Evolutionary conservation across 2,113 vertebrate species (phyloP).

Genomic region (Maylandia zebra): DNA sequence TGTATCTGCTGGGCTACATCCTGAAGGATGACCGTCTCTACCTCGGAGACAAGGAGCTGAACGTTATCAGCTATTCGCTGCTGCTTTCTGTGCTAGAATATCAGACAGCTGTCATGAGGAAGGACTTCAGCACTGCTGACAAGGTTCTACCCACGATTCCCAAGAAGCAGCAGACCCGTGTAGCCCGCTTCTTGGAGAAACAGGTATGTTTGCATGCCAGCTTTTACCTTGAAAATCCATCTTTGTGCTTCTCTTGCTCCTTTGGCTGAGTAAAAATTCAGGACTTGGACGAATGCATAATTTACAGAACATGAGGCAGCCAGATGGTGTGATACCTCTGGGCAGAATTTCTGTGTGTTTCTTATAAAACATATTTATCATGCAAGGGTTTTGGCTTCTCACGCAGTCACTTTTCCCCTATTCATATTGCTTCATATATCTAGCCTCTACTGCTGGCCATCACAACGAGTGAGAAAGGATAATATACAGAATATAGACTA

Average conservation of each 20-base stretch:
- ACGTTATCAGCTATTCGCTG: conserved; percentile 93
- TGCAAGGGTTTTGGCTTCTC: neutral
- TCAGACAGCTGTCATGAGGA: conserved; percentile 97
- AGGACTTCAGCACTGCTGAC: conserved; percentile 95
- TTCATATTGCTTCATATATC: neutral
- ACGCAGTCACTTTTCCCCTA: neutral
- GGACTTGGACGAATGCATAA: neutral
- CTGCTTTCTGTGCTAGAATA: conserved; percentile 96
- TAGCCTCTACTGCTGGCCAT: neutral
- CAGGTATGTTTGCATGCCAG: conserved; percentile 69
- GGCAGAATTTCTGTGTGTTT: neutral
- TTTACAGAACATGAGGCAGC: conserved; percentile 15
- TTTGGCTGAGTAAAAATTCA: neutral
- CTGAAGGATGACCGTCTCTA: conserved; percentile 97
- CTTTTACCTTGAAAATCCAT: neutral
- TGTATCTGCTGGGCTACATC: conserved; percentile 98
- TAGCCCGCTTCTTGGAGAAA: conserved; percentile 97
- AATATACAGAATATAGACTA: neutral
- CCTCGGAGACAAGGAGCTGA: conserved; percentile 95
- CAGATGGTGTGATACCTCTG: conserved; percentile 22
- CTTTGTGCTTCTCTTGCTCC: neutral
- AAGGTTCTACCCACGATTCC: conserved; percentile 97
- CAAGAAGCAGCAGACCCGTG: conserved; percentile 94
- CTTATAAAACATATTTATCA: neutral
- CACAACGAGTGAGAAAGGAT: neutral